A percentile compares a stretch with the other conserved stretches of the same genome.
These are phyloP conservation scores for Cantharis flavilabris DNA, from an alignment of 2,888 invertebrate species.

Conservation along the genomic window DNA sequence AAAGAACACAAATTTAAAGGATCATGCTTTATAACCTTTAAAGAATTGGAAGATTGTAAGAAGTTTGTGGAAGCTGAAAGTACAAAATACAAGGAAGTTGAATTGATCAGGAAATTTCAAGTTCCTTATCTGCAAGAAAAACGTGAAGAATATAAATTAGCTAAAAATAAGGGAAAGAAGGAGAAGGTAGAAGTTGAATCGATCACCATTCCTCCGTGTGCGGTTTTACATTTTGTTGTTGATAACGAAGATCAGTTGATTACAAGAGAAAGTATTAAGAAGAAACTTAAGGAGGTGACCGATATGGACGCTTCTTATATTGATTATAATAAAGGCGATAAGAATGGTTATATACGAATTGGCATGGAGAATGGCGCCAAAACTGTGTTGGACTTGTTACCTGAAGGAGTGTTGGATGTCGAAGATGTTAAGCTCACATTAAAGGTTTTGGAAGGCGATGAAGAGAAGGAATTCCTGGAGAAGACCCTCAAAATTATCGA, in stretches of 20 bases:
- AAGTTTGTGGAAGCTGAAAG: conserved; percentile 72
- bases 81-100: conserved; percentile 68
- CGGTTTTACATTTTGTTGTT: conserved; percentile 72
- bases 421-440: conserved; percentile 56
- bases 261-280: conserved; percentile 75
- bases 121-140: conserved; percentile 70
- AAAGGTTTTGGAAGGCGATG: conserved; percentile 69
- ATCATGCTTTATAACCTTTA: conserved; percentile 89
- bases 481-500: conserved; percentile 66
- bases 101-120: conserved; percentile 72
- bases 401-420: conserved; percentile 57
- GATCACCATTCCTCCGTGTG: conserved; percentile 67
- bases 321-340: conserved; percentile 75
- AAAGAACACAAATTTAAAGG: conserved; percentile 82
- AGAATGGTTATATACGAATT: conserved; percentile 74
- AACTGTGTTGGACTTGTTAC: conserved; percentile 65
- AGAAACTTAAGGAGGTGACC: conserved; percentile 65
- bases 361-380: conserved; percentile 71
- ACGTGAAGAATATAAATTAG: conserved; percentile 67
- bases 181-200: conserved; percentile 53
- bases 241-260: conserved; percentile 60
- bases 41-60: conserved; percentile 78
- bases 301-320: conserved; percentile 71
- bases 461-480: conserved; percentile 68
- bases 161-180: conserved; percentile 58